phyloP scores from a whole-genome alignment of 1,140 invertebrate genomes.

The Centruroides sculpturatus region DNA sequence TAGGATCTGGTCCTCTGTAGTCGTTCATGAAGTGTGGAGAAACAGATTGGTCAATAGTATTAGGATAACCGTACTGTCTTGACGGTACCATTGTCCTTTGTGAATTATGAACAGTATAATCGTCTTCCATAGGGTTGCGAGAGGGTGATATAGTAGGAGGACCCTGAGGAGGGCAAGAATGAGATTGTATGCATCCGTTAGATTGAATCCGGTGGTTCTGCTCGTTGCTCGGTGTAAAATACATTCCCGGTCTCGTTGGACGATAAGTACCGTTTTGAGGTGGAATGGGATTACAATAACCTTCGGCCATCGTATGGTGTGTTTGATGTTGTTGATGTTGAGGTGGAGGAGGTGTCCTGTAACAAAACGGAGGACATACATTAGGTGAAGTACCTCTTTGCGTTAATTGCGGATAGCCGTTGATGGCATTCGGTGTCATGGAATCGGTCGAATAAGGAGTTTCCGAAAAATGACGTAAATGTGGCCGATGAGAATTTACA shows the following conservation, averaged over 20 bases:
- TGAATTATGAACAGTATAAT: too few relatives aligned
- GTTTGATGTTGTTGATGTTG: slow-evolving; percentile 4
- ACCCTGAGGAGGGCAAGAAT: slow-evolving; percentile 5
- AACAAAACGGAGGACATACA: slow-evolving; percentile 9
- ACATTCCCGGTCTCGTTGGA: slow-evolving; percentile 2
- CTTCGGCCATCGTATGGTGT: background rate
- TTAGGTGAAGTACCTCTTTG: slow-evolving; percentile 5
- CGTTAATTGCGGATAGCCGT: slow-evolving; percentile 4
- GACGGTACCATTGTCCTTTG: too few relatives aligned
- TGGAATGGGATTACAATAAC: background rate
- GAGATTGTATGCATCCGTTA: background rate
- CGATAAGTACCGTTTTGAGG: background rate
- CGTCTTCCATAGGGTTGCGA: background rate
- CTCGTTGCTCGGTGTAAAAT: background rate
- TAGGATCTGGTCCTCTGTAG: background rate
- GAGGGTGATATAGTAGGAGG: slow-evolving; percentile 1
- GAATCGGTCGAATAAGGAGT: slow-evolving; percentile 7
- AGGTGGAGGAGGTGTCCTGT: slow-evolving; percentile 6
- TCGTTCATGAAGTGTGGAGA: background rate
- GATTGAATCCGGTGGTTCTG: background rate
- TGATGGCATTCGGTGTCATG: slow-evolving; percentile 1
- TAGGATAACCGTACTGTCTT: too few relatives aligned
- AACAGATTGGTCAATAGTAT: background rate
- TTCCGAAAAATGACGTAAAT: slow-evolving; percentile 3
- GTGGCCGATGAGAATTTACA: background rate